These are phyloP conservation scores for Eurytoma californica DNA, from an alignment of 2,888 invertebrate species.

Conservation along the genomic window DNA sequence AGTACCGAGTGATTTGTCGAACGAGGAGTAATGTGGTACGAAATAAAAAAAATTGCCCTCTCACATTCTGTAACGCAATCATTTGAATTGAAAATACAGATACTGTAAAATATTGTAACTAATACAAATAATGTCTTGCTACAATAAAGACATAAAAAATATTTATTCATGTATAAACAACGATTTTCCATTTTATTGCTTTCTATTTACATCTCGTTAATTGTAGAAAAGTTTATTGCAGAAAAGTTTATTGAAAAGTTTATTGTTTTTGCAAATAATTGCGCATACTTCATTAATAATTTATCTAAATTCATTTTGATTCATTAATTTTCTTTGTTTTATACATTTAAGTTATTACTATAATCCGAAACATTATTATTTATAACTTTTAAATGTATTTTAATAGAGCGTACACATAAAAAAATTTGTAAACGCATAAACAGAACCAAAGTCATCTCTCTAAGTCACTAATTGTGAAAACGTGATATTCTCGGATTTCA, in stretches of 20 bases:
- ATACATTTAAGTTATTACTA: no score
- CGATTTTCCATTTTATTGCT: constrained; percentile 2
- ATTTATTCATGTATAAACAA: constrained; percentile 69
- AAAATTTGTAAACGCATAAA: no score
- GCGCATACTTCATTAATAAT: background rate
- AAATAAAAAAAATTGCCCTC: constrained; percentile 43
- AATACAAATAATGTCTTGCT: constrained; percentile 65
- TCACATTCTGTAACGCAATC: constrained; percentile 67
- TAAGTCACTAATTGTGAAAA: no score
- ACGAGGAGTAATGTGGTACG: constrained; percentile 7
- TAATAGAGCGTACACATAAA: no score
- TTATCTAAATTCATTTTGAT: no score
- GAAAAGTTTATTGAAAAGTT: no score
- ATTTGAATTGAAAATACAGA: constrained; percentile 63
- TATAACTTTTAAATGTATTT: no score
- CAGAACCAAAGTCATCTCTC: no score
- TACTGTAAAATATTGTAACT: constrained; percentile 71
- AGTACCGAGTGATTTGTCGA: constrained; percentile 3
- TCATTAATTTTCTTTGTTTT: no score
- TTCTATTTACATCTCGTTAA: background rate
- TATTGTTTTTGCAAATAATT: background rate
- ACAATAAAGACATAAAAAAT: constrained; percentile 70
- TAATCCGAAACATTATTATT: no score
- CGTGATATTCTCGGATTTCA: no score
- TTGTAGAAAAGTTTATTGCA: background rate